Conservation (phyloP, 2,113 vertebrate species). For the Myiozetetes cayanensis region DNA sequence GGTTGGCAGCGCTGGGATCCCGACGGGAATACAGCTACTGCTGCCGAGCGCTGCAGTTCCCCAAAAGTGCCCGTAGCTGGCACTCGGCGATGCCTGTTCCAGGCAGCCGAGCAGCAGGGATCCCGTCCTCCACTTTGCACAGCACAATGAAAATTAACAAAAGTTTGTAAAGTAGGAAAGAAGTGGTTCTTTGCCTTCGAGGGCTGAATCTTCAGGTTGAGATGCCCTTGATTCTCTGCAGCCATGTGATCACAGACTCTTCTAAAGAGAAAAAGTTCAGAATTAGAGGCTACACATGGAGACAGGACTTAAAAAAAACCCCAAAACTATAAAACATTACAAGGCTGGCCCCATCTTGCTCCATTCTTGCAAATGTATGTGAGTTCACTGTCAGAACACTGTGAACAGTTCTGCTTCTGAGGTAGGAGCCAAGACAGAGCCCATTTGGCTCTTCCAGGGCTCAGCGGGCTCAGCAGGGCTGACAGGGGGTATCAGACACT, state of each 20-base stretch:
- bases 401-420: neutral
- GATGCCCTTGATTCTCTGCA: neutral
- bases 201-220: neutral
- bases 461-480: neutral
- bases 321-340: neutral
- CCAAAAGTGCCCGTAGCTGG: neutral
- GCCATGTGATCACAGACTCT: fast-evolving
- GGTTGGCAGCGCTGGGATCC: neutral
- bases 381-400: neutral
- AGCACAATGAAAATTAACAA: neutral
- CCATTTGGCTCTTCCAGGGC: neutral
- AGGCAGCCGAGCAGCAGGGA: neutral
- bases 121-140: neutral
- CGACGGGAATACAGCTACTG: neutral
- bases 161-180: neutral
- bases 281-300: neutral
- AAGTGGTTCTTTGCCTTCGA: neutral
- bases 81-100: neutral
- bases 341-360: neutral
- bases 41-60: neutral
- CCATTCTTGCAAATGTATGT: neutral
- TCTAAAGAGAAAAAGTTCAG: neutral
- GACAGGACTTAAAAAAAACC: neutral
- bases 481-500: neutral
- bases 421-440: neutral